Evolutionary conservation across 2,797 vertebrate genomes (phyloP).

Genomic region (Argentina silus): DNA sequence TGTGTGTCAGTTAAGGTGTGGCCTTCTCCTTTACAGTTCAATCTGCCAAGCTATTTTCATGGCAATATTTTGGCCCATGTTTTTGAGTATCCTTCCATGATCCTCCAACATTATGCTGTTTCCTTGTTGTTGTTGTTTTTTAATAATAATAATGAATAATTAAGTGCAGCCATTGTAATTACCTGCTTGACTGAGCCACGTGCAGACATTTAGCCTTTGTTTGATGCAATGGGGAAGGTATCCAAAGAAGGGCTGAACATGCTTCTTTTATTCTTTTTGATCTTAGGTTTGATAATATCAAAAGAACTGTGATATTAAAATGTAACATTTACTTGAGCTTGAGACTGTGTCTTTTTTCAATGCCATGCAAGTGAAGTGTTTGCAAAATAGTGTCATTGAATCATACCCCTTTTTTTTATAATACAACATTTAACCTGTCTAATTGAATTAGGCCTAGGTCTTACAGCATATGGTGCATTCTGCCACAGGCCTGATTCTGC

Average conservation of each 20-base stretch:
- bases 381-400: too few species aligned
- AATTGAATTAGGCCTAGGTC: too few species aligned
- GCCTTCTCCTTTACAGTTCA: not conserved
- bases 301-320: not conserved
- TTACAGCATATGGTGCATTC: too few species aligned
- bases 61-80: not conserved
- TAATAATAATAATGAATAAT: constrained; percentile 28
- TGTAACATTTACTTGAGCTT: too few species aligned
- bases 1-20: not conserved
- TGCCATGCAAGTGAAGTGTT: too few species aligned
- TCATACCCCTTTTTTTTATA: too few species aligned
- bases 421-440: too few species aligned
- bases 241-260: not conserved
- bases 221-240: not conserved
- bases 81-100: not conserved
- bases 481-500: too few species aligned
- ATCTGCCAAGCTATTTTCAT: not conserved
- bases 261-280: not conserved
- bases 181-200: constrained; percentile 37
- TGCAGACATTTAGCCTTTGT: not conserved
- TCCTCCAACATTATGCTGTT: not conserved
- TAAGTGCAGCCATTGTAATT: constrained; percentile 42
- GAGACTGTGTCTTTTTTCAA: too few species aligned
- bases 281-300: not conserved
- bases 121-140: not conserved